These are phyloP conservation scores for Benitochromis conjunctus DNA, from an alignment of 2,113 vertebrate species.

Conservation along the genomic window DNA sequence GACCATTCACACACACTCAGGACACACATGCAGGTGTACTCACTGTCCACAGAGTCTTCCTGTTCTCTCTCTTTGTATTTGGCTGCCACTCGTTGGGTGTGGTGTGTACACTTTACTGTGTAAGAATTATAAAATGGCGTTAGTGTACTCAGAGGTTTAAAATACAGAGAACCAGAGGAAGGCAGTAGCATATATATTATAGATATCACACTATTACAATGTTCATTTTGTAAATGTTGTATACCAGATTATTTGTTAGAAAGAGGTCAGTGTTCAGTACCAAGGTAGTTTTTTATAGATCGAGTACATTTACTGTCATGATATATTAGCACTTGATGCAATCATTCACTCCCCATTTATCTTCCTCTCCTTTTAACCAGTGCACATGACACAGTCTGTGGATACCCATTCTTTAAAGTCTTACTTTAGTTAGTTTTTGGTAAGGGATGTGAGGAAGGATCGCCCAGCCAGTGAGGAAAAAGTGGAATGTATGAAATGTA, in stretches of 20 bases:
- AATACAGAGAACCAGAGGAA: slow-evolving; percentile 66
- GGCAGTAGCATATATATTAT: slow-evolving; percentile 72
- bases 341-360: slow-evolving; percentile 51
- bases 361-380: slow-evolving; percentile 31
- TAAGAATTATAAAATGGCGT: slow-evolving; percentile 21
- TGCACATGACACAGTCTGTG: slow-evolving; percentile 48
- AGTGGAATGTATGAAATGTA: slow-evolving; percentile 62
- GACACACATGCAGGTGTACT: slow-evolving; percentile 71
- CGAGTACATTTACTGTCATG: slow-evolving; percentile 66
- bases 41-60: slow-evolving; percentile 74
- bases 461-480: slow-evolving; percentile 41
- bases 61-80: slow-evolving; percentile 69
- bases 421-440: slow-evolving; percentile 38
- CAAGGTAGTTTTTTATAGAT: slow-evolving; percentile 73
- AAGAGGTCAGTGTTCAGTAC: slow-evolving; percentile 72
- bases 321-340: slow-evolving; percentile 68
- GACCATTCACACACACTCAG: slow-evolving; percentile 68
- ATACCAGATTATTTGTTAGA: slow-evolving; percentile 74
- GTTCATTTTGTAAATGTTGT: slow-evolving; percentile 75
- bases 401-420: slow-evolving; percentile 45
- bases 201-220: slow-evolving; percentile 68
- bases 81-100: slow-evolving; percentile 53
- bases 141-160: slow-evolving; percentile 46
- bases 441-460: slow-evolving; percentile 18
- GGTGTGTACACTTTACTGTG: slow-evolving; percentile 48